Conservation (phyloP, 2,888 invertebrate species). For the Macrosiphum euphorbiae region DNA sequence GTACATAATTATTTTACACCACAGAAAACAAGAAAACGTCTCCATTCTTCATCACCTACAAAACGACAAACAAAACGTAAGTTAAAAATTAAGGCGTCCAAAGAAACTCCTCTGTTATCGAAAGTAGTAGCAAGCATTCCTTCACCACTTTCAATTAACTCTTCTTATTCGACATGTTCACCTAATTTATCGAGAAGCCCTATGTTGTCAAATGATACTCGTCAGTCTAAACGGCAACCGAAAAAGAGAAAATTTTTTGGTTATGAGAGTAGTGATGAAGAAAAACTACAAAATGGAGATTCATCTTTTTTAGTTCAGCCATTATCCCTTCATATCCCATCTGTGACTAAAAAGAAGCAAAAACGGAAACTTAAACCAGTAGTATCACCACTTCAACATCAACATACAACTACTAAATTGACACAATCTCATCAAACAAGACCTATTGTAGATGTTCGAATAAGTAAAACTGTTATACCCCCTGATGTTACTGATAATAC, state of each 20-base stretch:
- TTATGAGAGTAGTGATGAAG: slow-evolving; percentile 87
- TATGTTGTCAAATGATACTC: slow-evolving; percentile 69
- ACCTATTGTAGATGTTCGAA: slow-evolving; percentile 51
- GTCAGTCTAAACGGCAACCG: slow-evolving; percentile 84
- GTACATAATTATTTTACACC: background rate
- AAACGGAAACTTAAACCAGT: slow-evolving; percentile 38
- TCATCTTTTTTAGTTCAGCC: slow-evolving; percentile 36
- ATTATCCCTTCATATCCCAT: slow-evolving; percentile 26
- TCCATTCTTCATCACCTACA: background rate
- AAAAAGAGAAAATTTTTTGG: slow-evolving; percentile 90
- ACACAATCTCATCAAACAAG: slow-evolving; percentile 52
- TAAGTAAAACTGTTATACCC: slow-evolving; percentile 50
- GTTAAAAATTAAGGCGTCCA: slow-evolving; percentile 33
- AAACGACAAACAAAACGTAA: slow-evolving; percentile 46
- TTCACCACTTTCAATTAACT: slow-evolving; percentile 32
- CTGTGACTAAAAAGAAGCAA: slow-evolving; percentile 38
- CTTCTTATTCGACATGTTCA: slow-evolving; percentile 36
- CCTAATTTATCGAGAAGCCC: background rate
- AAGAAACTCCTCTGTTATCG: background rate
- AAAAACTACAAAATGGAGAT: slow-evolving; percentile 50
- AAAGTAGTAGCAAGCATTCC: slow-evolving; percentile 19
- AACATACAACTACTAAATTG: slow-evolving; percentile 10
- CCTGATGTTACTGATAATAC: slow-evolving; percentile 23
- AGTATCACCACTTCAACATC: slow-evolving; percentile 17
- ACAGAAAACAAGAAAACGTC: background rate